Evolutionary conservation across 2,888 invertebrate genomes (phyloP).

Genomic region (Invenusta paracnida): DNA sequence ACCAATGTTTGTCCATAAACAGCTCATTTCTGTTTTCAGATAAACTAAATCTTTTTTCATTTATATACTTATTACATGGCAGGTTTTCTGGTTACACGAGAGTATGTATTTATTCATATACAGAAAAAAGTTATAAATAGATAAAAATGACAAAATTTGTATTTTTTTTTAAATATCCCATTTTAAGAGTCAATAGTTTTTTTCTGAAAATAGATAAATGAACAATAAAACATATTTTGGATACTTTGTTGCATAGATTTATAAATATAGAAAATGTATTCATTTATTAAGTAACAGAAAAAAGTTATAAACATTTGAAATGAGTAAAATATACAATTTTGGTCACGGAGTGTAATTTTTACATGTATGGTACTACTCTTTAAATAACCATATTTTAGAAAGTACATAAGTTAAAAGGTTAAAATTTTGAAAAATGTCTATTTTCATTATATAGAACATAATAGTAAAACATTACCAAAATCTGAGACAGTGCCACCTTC

Average conservation of each 20-base stretch:
- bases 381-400: no score
- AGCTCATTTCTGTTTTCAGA: background rate
- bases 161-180: background rate
- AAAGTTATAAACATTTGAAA: no score
- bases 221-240: background rate
- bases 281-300: background rate
- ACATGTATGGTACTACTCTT: no score
- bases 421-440: no score
- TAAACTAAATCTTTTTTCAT: background rate
- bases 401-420: no score
- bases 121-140: background rate
- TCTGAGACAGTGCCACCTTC: background rate
- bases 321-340: no score
- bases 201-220: background rate
- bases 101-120: background rate
- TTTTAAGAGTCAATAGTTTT: background rate
- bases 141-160: background rate
- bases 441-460: no score
- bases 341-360: no score
- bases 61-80: background rate
- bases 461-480: no score
- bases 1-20: background rate
- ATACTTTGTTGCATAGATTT: background rate
- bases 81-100: background rate
- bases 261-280: background rate